phyloP scores from a whole-genome alignment of 2,888 invertebrate species.

The Rhorus exstirpatorius region DNA sequence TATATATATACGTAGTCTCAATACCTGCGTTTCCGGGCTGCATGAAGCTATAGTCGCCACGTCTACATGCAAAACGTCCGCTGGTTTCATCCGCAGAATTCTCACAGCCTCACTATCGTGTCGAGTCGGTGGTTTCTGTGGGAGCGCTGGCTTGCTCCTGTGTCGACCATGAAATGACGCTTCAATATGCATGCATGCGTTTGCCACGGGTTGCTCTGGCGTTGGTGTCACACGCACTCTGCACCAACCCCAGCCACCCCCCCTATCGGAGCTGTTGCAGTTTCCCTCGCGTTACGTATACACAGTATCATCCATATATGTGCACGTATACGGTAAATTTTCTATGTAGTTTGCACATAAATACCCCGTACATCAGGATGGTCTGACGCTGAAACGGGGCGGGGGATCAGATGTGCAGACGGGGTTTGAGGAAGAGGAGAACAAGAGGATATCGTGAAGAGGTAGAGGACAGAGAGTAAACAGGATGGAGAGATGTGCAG shows the following conservation, averaged over 20 bases:
- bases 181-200: conserved; percentile 81
- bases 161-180: conserved; percentile 82
- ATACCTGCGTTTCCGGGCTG: conserved; percentile 23
- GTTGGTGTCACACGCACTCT: neutral
- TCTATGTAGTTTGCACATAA: conserved; percentile 22
- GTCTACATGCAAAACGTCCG: conserved; percentile 18
- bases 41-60: conserved; percentile 13
- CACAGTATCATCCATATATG: conserved; percentile 7
- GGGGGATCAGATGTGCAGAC: neutral
- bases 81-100: conserved; percentile 35
- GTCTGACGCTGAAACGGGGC: conserved; percentile 33
- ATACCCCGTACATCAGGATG: conserved; percentile 35
- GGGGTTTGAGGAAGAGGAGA: neutral
- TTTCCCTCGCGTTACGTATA: conserved; percentile 41
- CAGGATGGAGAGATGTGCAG: conserved; percentile 29
- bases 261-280: conserved; percentile 58
- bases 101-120: conserved; percentile 8
- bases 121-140: conserved; percentile 37
- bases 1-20: conserved; percentile 11
- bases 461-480: conserved; percentile 13
- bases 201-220: conserved; percentile 70
- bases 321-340: conserved; percentile 26
- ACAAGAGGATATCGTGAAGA: conserved; percentile 7
- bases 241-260: neutral
- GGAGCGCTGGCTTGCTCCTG: conserved; percentile 69